Percentiles rank a stretch among this genome's conserved stretches.
Conservation (phyloP, 2,113 vertebrate genomes). For the Rhabdomys dilectus region DNA sequence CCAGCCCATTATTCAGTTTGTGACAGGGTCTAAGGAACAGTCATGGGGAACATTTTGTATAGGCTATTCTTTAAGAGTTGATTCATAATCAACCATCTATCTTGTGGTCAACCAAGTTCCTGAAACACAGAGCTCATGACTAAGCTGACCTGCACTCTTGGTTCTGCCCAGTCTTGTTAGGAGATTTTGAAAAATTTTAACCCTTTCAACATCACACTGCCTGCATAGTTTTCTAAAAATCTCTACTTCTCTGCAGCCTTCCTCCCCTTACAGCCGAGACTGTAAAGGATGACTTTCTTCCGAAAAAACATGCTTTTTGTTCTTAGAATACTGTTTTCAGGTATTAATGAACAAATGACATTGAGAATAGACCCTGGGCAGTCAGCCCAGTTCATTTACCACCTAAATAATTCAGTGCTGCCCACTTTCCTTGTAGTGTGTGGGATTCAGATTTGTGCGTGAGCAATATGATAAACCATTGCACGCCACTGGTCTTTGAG, state of each 20-base stretch:
- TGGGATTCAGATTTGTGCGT: slow-evolving; percentile 23
- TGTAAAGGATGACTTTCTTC: not conserved
- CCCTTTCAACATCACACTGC: not conserved
- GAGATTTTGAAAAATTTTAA: no score
- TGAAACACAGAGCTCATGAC: no score
- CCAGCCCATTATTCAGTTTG: no score
- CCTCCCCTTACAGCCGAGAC: not conserved
- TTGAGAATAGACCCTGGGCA: not conserved
- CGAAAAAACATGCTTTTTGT: not conserved
- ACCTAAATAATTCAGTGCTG: not conserved
- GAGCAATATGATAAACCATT: not conserved
- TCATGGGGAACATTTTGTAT: no score
- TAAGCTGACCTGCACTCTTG: no score
- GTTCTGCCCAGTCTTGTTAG: no score
- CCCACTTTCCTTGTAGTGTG: not conserved
- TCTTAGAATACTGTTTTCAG: not conserved
- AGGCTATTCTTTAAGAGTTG: no score
- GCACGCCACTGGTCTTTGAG: not conserved
- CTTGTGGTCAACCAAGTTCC: no score
- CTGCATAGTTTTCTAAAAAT: not conserved
- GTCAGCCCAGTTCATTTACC: not conserved
- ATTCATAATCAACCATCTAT: no score
- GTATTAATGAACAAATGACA: not conserved
- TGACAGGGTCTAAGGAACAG: no score
- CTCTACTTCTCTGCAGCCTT: not conserved